These are phyloP conservation scores for Rattus norvegicus DNA, from an alignment of 2,113 vertebrate genomes.

Conservation along the genomic window DNA sequence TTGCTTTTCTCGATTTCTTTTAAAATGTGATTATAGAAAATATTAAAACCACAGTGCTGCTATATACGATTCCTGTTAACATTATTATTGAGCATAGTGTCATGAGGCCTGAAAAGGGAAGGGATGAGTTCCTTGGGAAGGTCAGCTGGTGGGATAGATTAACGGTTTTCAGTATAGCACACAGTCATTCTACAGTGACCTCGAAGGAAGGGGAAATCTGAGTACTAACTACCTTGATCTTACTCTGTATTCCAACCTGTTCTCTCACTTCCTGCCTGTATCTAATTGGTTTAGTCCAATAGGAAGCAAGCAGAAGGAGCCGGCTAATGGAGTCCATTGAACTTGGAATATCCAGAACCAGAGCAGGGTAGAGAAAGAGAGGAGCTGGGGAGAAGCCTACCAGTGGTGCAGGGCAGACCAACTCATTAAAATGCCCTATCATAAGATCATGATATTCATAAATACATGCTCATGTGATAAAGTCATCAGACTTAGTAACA, in stretches of 20 bases:
- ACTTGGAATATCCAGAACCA: not conserved
- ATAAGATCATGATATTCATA: not conserved
- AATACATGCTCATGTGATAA: not conserved
- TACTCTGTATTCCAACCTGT: not conserved
- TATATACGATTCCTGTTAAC: not conserved
- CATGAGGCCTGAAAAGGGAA: constrained; percentile 4
- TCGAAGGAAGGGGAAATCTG: not conserved
- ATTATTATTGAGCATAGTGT: not conserved
- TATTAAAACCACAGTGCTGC: not conserved
- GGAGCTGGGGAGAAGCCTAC: not conserved
- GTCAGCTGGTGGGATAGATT: not conserved
- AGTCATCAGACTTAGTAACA: not conserved
- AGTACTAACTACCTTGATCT: not conserved
- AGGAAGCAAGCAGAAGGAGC: not conserved
- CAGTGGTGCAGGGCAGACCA: not conserved
- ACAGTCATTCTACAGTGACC: not conserved
- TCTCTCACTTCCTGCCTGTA: not conserved
- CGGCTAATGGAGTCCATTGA: not conserved
- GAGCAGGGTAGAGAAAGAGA: not conserved
- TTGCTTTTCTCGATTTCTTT: not conserved
- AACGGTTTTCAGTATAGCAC: not conserved
- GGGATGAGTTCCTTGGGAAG: not conserved
- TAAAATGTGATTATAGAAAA: not conserved
- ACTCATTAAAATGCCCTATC: not conserved
- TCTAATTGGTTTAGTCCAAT: not conserved